These are phyloP conservation scores for Dolichomitus sp. DNA, from an alignment of 2,888 invertebrate species.

Conservation along the genomic window DNA sequence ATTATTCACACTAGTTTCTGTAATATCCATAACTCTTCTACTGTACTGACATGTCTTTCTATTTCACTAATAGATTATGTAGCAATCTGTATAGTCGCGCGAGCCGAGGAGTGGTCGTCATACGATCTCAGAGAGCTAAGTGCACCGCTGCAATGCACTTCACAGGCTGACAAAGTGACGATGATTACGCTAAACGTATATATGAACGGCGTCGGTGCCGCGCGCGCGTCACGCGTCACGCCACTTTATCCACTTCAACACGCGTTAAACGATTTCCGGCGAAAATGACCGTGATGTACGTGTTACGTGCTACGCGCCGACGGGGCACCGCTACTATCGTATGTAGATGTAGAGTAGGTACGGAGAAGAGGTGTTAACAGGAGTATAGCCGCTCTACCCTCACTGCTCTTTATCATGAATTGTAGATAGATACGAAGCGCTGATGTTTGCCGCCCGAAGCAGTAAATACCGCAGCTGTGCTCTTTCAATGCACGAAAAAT, in stretches of 20 bases:
- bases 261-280: slow-evolving; percentile 85
- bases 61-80: slow-evolving; percentile 17
- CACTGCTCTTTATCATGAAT: slow-evolving; percentile 14
- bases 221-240: slow-evolving; percentile 85
- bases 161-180: slow-evolving; percentile 74
- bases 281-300: slow-evolving; percentile 77
- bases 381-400: slow-evolving; percentile 9
- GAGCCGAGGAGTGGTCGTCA: slow-evolving; percentile 61
- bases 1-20: background rate
- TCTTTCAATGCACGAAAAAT: background rate
- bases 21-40: background rate
- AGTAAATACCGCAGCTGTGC: background rate
- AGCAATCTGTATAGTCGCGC: slow-evolving; percentile 40
- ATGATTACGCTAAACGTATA: slow-evolving; percentile 83
- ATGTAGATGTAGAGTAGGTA: slow-evolving; percentile 31
- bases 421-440: background rate
- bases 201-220: slow-evolving; percentile 71
- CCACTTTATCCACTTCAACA: slow-evolving; percentile 84
- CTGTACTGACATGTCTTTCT: background rate
- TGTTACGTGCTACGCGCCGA: slow-evolving; percentile 8
- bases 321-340: background rate
- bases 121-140: slow-evolving; percentile 67
- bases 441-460: background rate
- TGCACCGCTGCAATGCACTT: slow-evolving; percentile 72
- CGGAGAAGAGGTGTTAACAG: slow-evolving; percentile 40